Percentiles rank a stretch among this genome's conserved stretches.
Evolutionary conservation across 2,888 invertebrate genomes (phyloP).

Genomic region (Torymus tubicola): DNA sequence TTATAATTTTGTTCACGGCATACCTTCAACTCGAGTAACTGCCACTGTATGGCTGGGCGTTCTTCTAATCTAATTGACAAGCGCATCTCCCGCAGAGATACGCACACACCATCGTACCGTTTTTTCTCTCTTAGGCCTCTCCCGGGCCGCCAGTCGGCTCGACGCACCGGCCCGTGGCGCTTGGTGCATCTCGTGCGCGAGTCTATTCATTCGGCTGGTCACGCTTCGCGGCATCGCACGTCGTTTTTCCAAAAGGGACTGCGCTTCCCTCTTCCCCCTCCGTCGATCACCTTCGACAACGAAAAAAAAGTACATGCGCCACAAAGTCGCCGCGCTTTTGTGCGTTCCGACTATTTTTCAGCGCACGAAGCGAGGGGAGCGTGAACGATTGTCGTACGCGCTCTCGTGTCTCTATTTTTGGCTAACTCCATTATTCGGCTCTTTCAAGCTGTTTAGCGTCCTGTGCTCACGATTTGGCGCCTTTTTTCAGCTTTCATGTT

Average conservation of each 20-base stretch:
- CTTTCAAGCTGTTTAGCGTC: conserved; percentile 38
- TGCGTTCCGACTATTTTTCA: conserved; percentile 9
- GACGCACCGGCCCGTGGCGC: conserved; percentile 59
- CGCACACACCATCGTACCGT: background rate
- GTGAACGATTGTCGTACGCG: background rate
- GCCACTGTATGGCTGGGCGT: too few relatives aligned
- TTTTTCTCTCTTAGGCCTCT: background rate
- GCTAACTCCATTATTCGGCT: conserved; percentile 46
- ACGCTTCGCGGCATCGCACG: conserved; percentile 62
- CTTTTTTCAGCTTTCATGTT: background rate
- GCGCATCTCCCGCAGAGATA: background rate
- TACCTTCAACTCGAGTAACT: too few relatives aligned
- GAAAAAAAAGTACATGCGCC: conserved; percentile 42
- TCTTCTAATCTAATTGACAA: too few relatives aligned
- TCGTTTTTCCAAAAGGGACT: conserved; percentile 43
- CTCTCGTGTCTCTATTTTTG: conserved; percentile 35
- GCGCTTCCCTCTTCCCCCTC: background rate
- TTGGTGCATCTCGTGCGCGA: conserved; percentile 49
- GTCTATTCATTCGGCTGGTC: conserved; percentile 68
- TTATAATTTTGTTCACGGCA: too few relatives aligned
- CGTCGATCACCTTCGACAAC: conserved; percentile 37
- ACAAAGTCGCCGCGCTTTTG: conserved; percentile 46
- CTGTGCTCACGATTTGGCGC: background rate
- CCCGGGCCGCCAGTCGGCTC: conserved; percentile 4
- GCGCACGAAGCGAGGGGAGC: too few relatives aligned